These are phyloP conservation scores for Mactra quadrangularis DNA, from an alignment of 1,140 invertebrate species.

Conservation along the genomic window DNA sequence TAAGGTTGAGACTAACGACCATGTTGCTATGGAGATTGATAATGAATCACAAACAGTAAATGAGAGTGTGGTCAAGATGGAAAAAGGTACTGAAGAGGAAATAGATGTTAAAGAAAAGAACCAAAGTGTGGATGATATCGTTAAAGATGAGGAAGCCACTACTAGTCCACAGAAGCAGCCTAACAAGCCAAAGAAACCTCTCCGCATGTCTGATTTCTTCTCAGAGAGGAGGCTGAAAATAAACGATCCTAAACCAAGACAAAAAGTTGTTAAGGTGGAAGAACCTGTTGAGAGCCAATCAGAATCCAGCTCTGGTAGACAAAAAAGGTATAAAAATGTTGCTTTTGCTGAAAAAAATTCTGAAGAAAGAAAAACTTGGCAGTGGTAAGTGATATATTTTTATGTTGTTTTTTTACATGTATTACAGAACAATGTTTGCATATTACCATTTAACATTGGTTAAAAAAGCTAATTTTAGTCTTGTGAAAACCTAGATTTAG, in stretches of 20 bases:
- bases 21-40: too few species aligned
- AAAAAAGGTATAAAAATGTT: conserved; percentile 33
- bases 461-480: too few species aligned
- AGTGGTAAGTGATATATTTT: conserved; percentile 46
- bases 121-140: conserved; percentile 9
- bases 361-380: conserved; percentile 57
- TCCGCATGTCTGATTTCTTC: conserved; percentile 54
- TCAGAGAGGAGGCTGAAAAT: conserved; percentile 49
- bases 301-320: neutral
- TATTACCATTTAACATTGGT: too few species aligned
- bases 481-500: too few species aligned
- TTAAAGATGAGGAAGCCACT: neutral
- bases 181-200: conserved; percentile 16
- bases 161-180: neutral
- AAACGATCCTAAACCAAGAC: conserved; percentile 35
- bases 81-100: neutral
- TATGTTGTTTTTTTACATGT: too few species aligned
- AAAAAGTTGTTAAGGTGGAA: conserved; percentile 14
- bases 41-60: neutral
- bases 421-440: too few species aligned
- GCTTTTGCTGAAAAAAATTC: conserved; percentile 58
- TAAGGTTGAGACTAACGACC: neutral
- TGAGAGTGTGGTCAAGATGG: neutral
- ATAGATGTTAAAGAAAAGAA: conserved; percentile 15
- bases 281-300: conserved; percentile 3